Conservation (phyloP, 2,113 vertebrate species). For the Sigmodon hispidus region DNA sequence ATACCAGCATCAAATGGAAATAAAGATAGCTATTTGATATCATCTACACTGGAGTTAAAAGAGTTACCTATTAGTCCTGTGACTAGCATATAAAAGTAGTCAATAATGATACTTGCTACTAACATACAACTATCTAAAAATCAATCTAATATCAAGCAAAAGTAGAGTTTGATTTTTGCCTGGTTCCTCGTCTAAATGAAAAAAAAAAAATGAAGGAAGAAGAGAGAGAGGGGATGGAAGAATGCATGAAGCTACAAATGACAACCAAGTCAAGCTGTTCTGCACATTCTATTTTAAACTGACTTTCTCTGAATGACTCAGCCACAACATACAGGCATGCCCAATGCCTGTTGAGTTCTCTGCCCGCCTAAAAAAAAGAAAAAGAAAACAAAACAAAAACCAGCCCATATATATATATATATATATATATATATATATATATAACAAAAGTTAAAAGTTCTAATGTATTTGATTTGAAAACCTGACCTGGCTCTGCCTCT, state of each 20-base stretch:
- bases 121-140: background rate
- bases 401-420: too few species aligned
- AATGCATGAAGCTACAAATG: background rate
- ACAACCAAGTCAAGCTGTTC: background rate
- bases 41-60: background rate
- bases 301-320: background rate
- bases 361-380: conserved; percentile 70
- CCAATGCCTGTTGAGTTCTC: conserved; percentile 60
- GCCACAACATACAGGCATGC: background rate
- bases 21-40: background rate
- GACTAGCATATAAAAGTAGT: background rate
- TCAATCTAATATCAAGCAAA: conserved; percentile 21
- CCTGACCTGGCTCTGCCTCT: conserved; percentile 53
- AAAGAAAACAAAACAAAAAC: conserved; percentile 31
- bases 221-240: background rate
- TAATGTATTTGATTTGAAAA: background rate
- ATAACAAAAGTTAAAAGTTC: background rate
- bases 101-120: background rate
- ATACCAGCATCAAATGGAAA: background rate
- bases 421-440: too few species aligned
- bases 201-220: background rate
- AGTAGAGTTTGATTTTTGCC: background rate
- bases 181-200: background rate
- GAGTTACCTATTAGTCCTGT: background rate
- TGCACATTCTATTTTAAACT: background rate